Evolutionary conservation across 2,113 vertebrate species (phyloP).

Genomic region (Cynocephalus volans): DNA sequence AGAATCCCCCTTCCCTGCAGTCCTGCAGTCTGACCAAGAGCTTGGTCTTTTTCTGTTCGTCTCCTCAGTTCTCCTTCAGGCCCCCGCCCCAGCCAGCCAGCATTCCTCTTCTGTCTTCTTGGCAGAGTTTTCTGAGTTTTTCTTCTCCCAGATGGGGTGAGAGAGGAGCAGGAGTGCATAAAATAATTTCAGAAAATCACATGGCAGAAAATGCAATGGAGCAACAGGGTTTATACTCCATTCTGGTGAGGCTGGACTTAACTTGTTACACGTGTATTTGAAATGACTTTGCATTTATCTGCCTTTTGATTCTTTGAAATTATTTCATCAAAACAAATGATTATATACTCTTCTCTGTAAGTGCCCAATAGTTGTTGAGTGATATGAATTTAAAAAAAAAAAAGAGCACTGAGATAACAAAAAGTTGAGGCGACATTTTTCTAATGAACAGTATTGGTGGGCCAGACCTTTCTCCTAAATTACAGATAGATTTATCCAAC

Average conservation of each 20-base stretch:
- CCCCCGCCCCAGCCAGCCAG: no score
- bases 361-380: not conserved
- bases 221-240: accelerated
- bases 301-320: not conserved
- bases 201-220: not conserved
- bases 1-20: accelerated
- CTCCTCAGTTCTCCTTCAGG: not conserved
- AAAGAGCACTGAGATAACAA: not conserved
- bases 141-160: not conserved
- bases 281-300: not conserved
- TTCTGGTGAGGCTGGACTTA: no score
- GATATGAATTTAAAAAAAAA: not conserved
- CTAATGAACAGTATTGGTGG: not conserved
- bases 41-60: not conserved
- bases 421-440: not conserved
- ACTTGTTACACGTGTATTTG: not conserved
- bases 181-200: not conserved
- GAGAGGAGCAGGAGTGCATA: not conserved
- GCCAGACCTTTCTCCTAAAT: not conserved
- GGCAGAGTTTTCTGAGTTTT: not conserved
- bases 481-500: not conserved
- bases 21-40: not conserved
- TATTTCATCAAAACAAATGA: not conserved
- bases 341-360: not conserved
- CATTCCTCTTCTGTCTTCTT: not conserved